Evolutionary conservation across 2,797 vertebrate species (phyloP).

Genomic region (Gambelia wislizenii): DNA sequence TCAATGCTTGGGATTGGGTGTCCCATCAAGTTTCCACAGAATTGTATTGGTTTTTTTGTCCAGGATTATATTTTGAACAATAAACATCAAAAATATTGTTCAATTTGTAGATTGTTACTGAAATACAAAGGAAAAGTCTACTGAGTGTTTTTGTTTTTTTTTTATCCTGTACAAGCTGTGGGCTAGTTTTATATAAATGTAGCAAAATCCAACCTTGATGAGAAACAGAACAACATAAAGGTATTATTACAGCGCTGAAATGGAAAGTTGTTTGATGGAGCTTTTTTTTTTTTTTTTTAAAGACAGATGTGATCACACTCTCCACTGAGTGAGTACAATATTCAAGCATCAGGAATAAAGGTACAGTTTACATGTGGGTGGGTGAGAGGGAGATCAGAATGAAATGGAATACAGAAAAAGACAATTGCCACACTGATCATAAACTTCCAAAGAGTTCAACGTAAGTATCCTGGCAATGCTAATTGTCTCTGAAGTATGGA

Average conservation of each 20-base stretch:
- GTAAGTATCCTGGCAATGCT: too few species aligned
- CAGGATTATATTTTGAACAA: background rate
- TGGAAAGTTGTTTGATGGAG: background rate
- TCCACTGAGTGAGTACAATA: background rate
- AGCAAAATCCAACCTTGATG: slow-evolving; percentile 34
- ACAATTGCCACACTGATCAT: background rate
- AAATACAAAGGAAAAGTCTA: rapidly evolving
- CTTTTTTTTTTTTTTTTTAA: too few species aligned
- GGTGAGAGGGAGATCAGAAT: too few species aligned
- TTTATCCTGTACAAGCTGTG: background rate
- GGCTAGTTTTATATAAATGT: slow-evolving; percentile 25
- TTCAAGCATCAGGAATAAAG: too few species aligned
- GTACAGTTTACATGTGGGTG: too few species aligned
- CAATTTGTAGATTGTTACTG: background rate
- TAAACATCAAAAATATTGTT: slow-evolving; percentile 34
- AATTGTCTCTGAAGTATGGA: too few species aligned
- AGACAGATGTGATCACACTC: background rate
- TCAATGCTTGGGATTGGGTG: background rate
- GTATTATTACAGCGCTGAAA: slow-evolving; percentile 24
- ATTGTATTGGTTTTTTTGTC: slow-evolving; percentile 1
- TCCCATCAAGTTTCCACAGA: background rate
- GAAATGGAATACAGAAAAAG: too few species aligned
- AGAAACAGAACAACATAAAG: background rate
- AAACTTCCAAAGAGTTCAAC: too few species aligned
- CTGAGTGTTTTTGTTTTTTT: slow-evolving; percentile 31